Percentiles rank a stretch among this genome's conserved stretches.
Conservation (phyloP, 2,113 vertebrate species). For the Pitta sordida region DNA sequence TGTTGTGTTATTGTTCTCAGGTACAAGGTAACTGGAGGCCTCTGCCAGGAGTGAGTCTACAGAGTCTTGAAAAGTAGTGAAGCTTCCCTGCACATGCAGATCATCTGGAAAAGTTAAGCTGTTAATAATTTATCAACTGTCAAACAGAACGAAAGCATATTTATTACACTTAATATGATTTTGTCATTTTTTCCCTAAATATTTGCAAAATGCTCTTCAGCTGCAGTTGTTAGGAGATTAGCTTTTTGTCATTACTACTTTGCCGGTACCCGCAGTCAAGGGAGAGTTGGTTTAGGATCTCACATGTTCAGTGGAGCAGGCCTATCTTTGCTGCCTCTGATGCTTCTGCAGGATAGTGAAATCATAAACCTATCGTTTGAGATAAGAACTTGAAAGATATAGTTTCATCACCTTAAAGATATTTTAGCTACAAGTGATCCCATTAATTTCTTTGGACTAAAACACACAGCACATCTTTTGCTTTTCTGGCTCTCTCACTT, state of each 20-base stretch:
- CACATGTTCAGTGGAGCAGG: background rate
- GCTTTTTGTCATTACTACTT: background rate
- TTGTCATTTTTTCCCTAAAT: background rate
- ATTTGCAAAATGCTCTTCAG: background rate
- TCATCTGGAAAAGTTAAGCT: slow-evolving; percentile 16
- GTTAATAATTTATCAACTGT: slow-evolving; percentile 29
- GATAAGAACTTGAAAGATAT: background rate
- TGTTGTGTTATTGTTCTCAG: slow-evolving; percentile 11
- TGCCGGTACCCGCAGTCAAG: background rate
- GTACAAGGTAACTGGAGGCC: background rate
- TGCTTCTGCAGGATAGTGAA: background rate
- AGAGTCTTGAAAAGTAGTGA: background rate
- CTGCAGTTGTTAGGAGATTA: background rate
- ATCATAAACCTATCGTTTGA: background rate
- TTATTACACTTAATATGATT: slow-evolving; percentile 16
- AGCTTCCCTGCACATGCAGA: background rate
- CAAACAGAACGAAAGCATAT: slow-evolving; percentile 17
- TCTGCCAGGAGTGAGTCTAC: background rate
- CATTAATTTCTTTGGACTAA: background rate
- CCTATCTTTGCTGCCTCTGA: background rate
- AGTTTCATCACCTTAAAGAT: background rate
- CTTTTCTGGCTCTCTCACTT: background rate
- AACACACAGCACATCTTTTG: background rate
- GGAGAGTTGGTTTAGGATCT: background rate
- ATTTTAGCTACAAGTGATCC: background rate